phyloP scores from a whole-genome alignment of 2,113 vertebrate genomes.

The Ochotona princeps region DNA sequence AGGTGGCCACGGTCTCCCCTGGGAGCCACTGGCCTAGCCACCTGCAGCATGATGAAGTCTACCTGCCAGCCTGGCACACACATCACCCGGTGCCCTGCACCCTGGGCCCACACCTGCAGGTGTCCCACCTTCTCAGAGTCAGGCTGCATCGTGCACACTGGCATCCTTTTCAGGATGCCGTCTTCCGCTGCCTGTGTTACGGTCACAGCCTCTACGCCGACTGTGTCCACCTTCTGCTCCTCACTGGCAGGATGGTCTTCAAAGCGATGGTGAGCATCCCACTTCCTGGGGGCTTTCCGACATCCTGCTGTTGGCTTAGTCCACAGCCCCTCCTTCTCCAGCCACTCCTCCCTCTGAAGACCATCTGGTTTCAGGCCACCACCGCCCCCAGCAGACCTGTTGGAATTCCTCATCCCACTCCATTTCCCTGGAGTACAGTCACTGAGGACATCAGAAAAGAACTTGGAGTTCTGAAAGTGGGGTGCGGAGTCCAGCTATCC shows the following conservation, averaged over 20 bases:
- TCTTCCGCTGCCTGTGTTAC: background rate
- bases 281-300: background rate
- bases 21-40: background rate
- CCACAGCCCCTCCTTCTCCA: background rate
- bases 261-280: background rate
- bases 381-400: background rate
- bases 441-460: background rate
- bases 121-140: background rate
- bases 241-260: background rate
- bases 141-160: background rate
- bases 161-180: background rate
- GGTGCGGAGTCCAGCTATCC: background rate
- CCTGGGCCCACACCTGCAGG: background rate
- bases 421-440: background rate
- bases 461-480: background rate
- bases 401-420: background rate
- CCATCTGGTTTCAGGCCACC: background rate
- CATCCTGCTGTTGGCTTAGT: background rate
- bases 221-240: background rate
- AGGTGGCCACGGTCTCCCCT: rapidly evolving
- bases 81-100: rapidly evolving
- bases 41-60: background rate
- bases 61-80: background rate
- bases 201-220: background rate
- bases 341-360: background rate